Evolutionary conservation across 2,113 vertebrate genomes (phyloP), one percentile per base, ranked within the genome.

Genomic region (Galeopterus variegatus): DNA sequence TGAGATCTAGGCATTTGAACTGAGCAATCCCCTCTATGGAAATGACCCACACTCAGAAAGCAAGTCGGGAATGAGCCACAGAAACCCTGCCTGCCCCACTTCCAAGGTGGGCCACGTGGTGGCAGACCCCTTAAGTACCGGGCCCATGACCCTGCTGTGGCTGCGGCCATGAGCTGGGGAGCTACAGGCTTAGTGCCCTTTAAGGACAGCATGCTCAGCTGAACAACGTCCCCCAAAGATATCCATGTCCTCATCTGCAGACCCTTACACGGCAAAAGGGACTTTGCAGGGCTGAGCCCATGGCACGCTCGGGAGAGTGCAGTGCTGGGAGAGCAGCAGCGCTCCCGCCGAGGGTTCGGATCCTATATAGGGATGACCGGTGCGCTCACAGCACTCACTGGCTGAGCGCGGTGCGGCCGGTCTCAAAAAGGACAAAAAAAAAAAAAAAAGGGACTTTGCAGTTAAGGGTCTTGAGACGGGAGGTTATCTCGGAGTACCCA

Each of bases 131-230:
- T 1, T 1, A 31, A 36, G 12, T 4, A 12, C 88, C 8, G 28
- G 54, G 50, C n/a, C 41, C 0, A 0, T 23, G 36, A 33, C 52
- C 0, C 0, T 9, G 33, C 24, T 0, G 4, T 11, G 41, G n/a
- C n/a, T 45, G 6, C 1, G 65, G 65, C 56, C 8, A 9, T 4
- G n/a, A 45, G 48, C 70, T 1, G 0, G 62, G 58, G n/a, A 77
- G 24, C 54, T 82, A 5, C 1, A 10, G 79, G 80, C 7, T 26
- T 56, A 4, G 4, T 2, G 13, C 9, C 56, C 70, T 58, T 67
- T 2, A 80, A 58, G 18, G 19, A 67, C 23, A 36, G 45, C 6
- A n/a, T 13, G 3, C 24, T 5, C 28, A 67, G 36, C 64, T 23
- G 31, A 72, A 17, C 8, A 5, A 41, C 0, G 0, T 24, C 45